Conservation (phyloP, 2,797 vertebrate species). For the Geotrypetes seraphini region DNA sequence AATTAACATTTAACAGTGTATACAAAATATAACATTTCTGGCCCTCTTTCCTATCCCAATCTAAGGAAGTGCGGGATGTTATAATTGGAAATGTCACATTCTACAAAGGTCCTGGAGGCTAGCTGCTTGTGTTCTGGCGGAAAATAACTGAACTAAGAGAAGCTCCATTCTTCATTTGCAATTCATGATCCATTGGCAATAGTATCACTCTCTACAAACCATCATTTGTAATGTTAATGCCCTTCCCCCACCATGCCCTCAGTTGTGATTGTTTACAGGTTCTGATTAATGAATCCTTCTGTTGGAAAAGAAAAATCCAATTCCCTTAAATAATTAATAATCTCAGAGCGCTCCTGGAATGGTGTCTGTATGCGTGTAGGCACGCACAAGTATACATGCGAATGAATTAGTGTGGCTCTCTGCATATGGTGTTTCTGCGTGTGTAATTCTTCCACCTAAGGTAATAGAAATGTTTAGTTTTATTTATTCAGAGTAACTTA, state of each 20-base stretch:
- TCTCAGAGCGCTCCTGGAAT: not conserved
- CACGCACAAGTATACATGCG: too few relatives aligned
- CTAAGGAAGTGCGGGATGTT: too few relatives aligned
- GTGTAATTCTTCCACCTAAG: not conserved
- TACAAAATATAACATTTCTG: too few relatives aligned
- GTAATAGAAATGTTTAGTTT: conserved; percentile 6
- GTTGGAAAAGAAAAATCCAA: not conserved
- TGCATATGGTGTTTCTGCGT: not conserved
- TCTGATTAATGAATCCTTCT: conserved; percentile 12
- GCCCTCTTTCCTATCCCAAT: too few relatives aligned
- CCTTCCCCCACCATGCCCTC: not conserved
- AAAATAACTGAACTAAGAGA: not conserved
- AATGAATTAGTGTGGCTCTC: too few relatives aligned
- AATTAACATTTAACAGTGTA: too few relatives aligned
- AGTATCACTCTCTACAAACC: not conserved
- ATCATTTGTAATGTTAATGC: conserved; percentile 4
- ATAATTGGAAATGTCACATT: conserved; percentile 2
- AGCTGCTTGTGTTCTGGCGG: conserved; percentile 2
- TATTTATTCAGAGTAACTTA: not conserved
- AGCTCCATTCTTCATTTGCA: conserved; percentile 12
- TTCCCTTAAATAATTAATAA: conserved; percentile 14
- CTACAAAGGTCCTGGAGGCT: not conserved
- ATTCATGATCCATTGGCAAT: conserved; percentile 10
- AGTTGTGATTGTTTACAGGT: not conserved
- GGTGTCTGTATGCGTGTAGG: accelerated